Evolutionary conservation across 2,113 vertebrate genomes (phyloP).

Genomic region (Elachura formosa): DNA sequence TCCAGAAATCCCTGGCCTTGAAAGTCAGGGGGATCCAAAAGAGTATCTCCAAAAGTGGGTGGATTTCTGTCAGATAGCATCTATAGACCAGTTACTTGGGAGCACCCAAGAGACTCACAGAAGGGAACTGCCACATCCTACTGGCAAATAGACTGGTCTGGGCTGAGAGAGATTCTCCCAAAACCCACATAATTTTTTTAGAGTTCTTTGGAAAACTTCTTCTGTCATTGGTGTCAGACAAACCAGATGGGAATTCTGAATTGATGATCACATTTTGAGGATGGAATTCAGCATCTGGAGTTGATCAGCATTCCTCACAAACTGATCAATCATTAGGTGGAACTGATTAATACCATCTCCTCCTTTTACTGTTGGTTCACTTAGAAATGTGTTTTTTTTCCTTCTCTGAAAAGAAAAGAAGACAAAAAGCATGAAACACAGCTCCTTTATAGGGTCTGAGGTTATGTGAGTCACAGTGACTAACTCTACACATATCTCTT

Average conservation of each 20-base stretch:
- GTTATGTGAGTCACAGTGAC: conserved; percentile 67
- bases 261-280: conserved; percentile 41
- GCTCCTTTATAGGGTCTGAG: conserved; percentile 20
- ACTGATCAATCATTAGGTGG: conserved; percentile 65
- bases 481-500: conserved; percentile 64
- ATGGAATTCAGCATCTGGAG: conserved; percentile 42
- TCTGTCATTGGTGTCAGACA: not conserved
- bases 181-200: not conserved
- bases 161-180: not conserved
- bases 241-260: conserved; percentile 44
- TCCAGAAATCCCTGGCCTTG: not conserved
- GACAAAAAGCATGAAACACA: conserved; percentile 26
- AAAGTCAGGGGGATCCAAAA: not conserved
- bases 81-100: not conserved
- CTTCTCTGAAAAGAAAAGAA: not conserved
- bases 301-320: conserved; percentile 61
- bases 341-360: conserved; percentile 63
- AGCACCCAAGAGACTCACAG: not conserved
- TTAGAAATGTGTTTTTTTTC: conserved; percentile 6
- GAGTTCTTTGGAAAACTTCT: not conserved
- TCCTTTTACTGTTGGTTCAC: conserved; percentile 60
- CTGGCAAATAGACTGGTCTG: not conserved
- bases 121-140: not conserved
- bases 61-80: not conserved
- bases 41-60: not conserved